Evolutionary conservation across 2,797 vertebrate species (phyloP).

Genomic region (Spondyliosoma cantharus): DNA sequence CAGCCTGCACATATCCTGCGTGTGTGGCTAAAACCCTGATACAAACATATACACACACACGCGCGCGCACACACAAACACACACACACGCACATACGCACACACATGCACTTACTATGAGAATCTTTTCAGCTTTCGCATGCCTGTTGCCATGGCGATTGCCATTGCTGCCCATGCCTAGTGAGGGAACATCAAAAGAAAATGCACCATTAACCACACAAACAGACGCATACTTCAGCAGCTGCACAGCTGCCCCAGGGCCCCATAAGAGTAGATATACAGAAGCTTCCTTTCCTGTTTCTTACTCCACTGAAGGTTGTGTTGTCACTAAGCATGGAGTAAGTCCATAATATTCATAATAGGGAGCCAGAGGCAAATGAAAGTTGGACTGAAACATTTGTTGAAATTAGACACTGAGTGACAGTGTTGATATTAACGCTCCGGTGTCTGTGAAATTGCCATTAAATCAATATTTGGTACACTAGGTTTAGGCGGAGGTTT

Average conservation of each 20-base stretch:
- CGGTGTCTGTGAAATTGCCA: background rate
- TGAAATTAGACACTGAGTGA: background rate
- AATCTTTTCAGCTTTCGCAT: slow-evolving; percentile 57
- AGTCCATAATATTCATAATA: background rate
- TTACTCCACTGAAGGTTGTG: slow-evolving; percentile 21
- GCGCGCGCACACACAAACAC: background rate
- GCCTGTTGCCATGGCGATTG: slow-evolving; percentile 80
- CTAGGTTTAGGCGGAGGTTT: no score
- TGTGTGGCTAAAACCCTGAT: no score
- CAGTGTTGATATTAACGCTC: background rate
- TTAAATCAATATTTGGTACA: slow-evolving; percentile 14
- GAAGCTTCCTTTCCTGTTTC: slow-evolving; percentile 39
- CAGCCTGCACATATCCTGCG: background rate
- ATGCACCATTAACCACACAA: slow-evolving; percentile 56
- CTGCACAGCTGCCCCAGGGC: slow-evolving; percentile 44
- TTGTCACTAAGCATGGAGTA: slow-evolving; percentile 20
- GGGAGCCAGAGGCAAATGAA: slow-evolving; percentile 2
- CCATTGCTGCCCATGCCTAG: slow-evolving; percentile 59
- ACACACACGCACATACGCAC: slow-evolving; percentile 7
- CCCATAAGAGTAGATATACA: slow-evolving; percentile 24
- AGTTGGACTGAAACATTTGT: background rate
- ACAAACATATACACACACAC: background rate
- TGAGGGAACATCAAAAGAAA: slow-evolving; percentile 71
- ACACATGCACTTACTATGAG: slow-evolving; percentile 13
- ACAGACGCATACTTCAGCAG: slow-evolving; percentile 20